Evolutionary conservation across 2,888 invertebrate genomes (phyloP), one percentile per base, ranked within the genome.

Genomic region (Ditula angustiorana): DNA sequence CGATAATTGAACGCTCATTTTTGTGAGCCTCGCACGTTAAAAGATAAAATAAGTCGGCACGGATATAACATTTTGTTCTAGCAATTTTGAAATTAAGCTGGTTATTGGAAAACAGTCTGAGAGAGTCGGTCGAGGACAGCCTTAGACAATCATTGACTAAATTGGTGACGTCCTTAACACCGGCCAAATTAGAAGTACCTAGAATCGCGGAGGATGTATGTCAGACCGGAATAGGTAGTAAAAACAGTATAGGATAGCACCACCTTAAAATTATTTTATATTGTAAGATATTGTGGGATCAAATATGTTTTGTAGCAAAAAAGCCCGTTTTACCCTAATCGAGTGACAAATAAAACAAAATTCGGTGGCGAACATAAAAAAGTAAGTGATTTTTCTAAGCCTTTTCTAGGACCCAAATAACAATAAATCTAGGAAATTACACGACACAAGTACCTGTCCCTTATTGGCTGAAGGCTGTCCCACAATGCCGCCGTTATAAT

Each of bases 391-490:
- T 41, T 19, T 41, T 41, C 41, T 41, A 13, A 7, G 35, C n/a
- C 47, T 56, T 28, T 49, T 16, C 13, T 16, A 28, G 21, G 35
- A 1, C 4, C 47, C 28, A 49, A 49, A 62, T 47, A 56, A 56
- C 49, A 56, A 62, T 55, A 61, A 50, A 33, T 57, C 49, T 33
- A 56, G 56, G 41, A 57, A 50, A 62, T 57, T 41, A 44, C 30
- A 24, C 11, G 26, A 23, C 28, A 5, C 24, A 57, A 62, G 56
- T 56, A 57, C 61, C 53, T 41, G 49, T 50, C 62, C 62, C 49
- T 56, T 57, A 57, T 57, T 50, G 30, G 50, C 53, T 53, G 37
- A 26, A 49, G 57, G 41, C 28, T 35, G 52, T 41, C 10, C 37
- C 30, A 62, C 57, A 62, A 57, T 50, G 41, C 56, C 30, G 11